Evolutionary conservation across 2,888 invertebrate species (phyloP).

Genomic region (Polyommatus iphigenia): DNA sequence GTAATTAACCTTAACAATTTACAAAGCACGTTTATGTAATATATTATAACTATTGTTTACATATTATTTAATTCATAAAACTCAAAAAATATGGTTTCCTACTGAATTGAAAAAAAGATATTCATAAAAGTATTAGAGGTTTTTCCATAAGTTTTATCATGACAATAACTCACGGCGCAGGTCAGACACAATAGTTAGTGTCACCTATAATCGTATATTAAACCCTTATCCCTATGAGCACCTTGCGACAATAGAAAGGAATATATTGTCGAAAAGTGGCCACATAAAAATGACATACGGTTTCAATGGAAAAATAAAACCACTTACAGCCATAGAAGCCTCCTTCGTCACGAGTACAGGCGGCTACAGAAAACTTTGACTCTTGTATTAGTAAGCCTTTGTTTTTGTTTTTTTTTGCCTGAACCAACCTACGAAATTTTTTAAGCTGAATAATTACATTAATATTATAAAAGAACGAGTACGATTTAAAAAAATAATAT

Average conservation of each 20-base stretch:
- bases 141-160: constrained; percentile 45
- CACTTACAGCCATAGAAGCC: constrained; percentile 37
- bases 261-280: constrained; percentile 79
- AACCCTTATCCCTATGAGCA: constrained; percentile 77
- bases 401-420: background rate
- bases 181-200: constrained; percentile 79
- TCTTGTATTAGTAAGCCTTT: background rate
- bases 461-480: too few species aligned
- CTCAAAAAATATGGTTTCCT: background rate
- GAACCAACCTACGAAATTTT: too few species aligned
- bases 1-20: too few species aligned
- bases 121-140: constrained; percentile 13
- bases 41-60: too few species aligned
- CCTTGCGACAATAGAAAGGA: constrained; percentile 77
- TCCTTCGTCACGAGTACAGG: constrained; percentile 23
- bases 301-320: constrained; percentile 49
- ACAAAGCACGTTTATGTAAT: background rate
- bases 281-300: constrained; percentile 79
- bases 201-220: constrained; percentile 80
- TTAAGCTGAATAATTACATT: too few species aligned
- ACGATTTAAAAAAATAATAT: too few species aligned
- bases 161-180: constrained; percentile 74
- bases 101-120: background rate
- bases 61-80: background rate
- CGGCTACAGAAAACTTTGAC: background rate